phyloP scores from a whole-genome alignment of 2,113 vertebrate species.

The crab-eating macaque (Macaca fascicularis) region T2T-MFA8v1.1 NC_088380.1:46083001-46083500 shows the following conservation, averaged over 20 bases:
- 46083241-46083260: background rate
- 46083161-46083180: background rate
- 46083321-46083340: background rate
- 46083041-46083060: background rate
- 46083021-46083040: background rate
- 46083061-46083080: background rate
- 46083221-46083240: background rate
- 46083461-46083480: background rate
- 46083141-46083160: background rate
- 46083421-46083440: too few relatives aligned
- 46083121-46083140: background rate
- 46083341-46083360: background rate
- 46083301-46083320: background rate
- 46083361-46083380: background rate
- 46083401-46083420: background rate
- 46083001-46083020: background rate
- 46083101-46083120: background rate
- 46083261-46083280: background rate
- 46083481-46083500: rapidly evolving
- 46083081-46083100: background rate
- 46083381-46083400: background rate
- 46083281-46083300: background rate
- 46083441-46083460: background rate
- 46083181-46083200: background rate
- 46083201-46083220: background rate